Percentiles rank a stretch among this genome's conserved stretches.
Conservation (phyloP, 2,888 invertebrate species). For the Chrysolina americana region DNA sequence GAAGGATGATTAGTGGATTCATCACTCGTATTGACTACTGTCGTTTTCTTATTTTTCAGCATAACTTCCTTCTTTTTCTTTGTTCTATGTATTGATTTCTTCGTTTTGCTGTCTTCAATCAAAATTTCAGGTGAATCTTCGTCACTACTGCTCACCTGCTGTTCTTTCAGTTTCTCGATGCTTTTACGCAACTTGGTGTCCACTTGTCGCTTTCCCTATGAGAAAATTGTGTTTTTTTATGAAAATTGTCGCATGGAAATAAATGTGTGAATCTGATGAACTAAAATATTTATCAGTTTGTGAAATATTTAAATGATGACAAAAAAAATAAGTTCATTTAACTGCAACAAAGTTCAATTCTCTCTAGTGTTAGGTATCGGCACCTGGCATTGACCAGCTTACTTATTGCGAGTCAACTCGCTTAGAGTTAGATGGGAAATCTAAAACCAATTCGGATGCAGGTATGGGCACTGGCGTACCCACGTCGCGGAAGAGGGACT, state of each 20-base stretch:
- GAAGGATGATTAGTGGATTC: conserved; percentile 41
- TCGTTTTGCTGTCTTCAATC: conserved; percentile 49
- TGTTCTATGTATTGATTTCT: conserved; percentile 54
- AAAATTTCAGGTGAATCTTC: conserved; percentile 64
- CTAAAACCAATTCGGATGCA: too few relatives aligned
- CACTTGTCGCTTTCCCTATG: conserved; percentile 60
- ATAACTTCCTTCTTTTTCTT: conserved; percentile 46
- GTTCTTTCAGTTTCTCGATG: conserved; percentile 72
- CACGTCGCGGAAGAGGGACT: too few relatives aligned
- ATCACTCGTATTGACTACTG: conserved; percentile 35
- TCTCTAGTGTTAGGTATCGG: too few relatives aligned
- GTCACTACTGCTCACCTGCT: conserved; percentile 69
- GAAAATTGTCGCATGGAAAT: background rate
- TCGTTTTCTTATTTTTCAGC: conserved; percentile 52
- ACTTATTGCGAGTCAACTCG: too few relatives aligned
- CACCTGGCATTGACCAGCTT: too few relatives aligned
- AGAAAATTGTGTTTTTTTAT: background rate
- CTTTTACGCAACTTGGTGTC: conserved; percentile 64
- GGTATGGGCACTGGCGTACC: too few relatives aligned
- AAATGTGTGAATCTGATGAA: background rate
- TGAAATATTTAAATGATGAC: too few relatives aligned
- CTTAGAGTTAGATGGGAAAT: too few relatives aligned
- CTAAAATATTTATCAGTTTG: too few relatives aligned
- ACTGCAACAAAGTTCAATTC: too few relatives aligned
- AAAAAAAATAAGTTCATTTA: too few relatives aligned